Evolutionary conservation across 92 coral and sea anemone genomes (phyloP).

Genomic region (Phymanthus crucifer): DNA sequence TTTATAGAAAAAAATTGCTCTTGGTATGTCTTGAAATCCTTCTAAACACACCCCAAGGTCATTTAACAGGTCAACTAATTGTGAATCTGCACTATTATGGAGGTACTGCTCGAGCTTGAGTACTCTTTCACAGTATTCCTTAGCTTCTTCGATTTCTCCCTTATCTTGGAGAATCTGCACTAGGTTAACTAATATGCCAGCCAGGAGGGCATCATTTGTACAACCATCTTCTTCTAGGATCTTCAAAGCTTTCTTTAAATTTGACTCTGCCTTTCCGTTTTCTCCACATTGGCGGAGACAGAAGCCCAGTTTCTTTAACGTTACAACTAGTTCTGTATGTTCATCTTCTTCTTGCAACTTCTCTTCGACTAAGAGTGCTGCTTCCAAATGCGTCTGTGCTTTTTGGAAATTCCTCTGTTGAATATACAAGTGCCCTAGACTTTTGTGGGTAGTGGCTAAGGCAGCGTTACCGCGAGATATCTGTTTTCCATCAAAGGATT

Average conservation of each 20-base stretch:
- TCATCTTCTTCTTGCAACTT: background rate
- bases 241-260: background rate
- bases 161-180: too few species aligned
- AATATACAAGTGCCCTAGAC: background rate
- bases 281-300: background rate
- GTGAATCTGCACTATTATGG: too few species aligned
- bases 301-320: too few species aligned
- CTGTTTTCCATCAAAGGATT: too few species aligned
- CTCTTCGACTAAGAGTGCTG: background rate
- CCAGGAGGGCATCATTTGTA: background rate
- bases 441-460: background rate
- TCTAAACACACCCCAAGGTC: too few species aligned
- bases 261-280: background rate
- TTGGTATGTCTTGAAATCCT: too few species aligned
- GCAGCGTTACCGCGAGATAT: background rate
- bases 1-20: too few species aligned
- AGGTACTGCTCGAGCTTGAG: too few species aligned
- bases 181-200: too few species aligned
- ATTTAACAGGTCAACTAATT: too few species aligned
- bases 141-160: too few species aligned
- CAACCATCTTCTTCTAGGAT: background rate
- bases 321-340: background rate
- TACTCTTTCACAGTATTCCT: too few species aligned
- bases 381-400: background rate
- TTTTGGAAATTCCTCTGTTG: background rate